A percentile compares a stretch with the other conserved stretches of the same genome.
Conservation (phyloP, 2,797 vertebrate genomes). For the Arctocebus calabarensis region DNA sequence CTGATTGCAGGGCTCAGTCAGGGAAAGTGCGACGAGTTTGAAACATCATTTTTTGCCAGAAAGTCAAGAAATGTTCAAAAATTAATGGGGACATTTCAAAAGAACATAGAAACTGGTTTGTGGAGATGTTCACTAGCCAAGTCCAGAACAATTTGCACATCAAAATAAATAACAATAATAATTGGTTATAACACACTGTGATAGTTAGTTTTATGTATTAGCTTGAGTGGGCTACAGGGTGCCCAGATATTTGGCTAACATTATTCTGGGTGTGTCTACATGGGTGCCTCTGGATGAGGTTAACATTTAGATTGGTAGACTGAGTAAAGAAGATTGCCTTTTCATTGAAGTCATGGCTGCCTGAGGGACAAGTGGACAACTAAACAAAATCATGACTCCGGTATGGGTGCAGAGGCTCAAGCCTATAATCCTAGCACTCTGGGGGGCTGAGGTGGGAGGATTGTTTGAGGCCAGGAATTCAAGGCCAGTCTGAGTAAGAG, state of each 20-base stretch:
- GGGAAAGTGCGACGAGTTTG: neutral
- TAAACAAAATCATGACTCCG: neutral
- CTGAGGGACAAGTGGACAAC: neutral
- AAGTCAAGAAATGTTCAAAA: constrained; percentile 9
- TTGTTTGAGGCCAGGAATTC: neutral
- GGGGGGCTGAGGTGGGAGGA: neutral
- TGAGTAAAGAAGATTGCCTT: neutral
- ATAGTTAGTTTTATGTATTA: neutral
- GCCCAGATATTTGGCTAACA: neutral
- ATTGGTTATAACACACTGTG: neutral
- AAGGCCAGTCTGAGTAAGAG: neutral
- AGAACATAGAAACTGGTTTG: neutral
- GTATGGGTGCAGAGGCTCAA: neutral
- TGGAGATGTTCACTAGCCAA: neutral
- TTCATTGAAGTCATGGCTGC: neutral
- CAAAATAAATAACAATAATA: constrained; percentile 15
- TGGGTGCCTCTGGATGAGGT: neutral
- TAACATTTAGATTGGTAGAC: neutral
- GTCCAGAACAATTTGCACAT: constrained; percentile 3
- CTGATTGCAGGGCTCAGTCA: neutral
- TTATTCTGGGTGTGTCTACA: neutral
- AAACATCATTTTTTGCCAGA: neutral
- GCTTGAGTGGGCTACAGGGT: neutral
- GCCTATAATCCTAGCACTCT: neutral
- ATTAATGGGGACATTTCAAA: neutral